Evolutionary conservation across 2,888 invertebrate species (phyloP).

Genomic region (Drosophila ustulata): DNA sequence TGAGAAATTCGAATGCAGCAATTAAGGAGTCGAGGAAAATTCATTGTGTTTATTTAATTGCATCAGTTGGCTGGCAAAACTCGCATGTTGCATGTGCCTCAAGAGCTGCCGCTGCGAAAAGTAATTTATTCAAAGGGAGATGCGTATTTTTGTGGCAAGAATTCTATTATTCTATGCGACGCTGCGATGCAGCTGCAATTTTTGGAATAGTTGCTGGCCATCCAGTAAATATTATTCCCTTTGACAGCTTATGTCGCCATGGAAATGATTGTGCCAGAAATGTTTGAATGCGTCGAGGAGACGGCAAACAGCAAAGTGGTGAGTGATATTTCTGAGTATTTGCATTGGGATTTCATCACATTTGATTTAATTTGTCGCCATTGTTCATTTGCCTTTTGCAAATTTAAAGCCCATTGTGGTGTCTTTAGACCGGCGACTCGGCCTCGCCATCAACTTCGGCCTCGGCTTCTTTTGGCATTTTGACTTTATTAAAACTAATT

Average conservation of each 20-base stretch:
- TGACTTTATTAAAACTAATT: slow-evolving; percentile 75
- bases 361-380: slow-evolving; percentile 48
- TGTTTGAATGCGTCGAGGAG: background rate
- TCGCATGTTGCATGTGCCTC: too few species aligned
- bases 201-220: background rate
- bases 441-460: background rate
- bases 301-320: background rate
- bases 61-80: too few species aligned
- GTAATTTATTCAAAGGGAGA: too few species aligned
- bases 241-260: background rate
- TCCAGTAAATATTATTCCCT: too few species aligned
- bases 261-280: background rate
- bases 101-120: too few species aligned
- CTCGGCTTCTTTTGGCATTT: slow-evolving; percentile 61
- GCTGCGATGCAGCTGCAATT: background rate
- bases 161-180: background rate
- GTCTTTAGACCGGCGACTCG: slow-evolving; percentile 11
- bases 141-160: background rate
- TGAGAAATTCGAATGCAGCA: too few species aligned
- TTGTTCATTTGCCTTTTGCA: slow-evolving; percentile 58
- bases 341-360: slow-evolving; percentile 19
- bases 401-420: slow-evolving; percentile 55
- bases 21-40: too few species aligned
- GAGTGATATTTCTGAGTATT: slow-evolving; percentile 7
- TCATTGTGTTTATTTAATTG: background rate